Conservation (phyloP, 2,113 vertebrate genomes). For the Platanista minor region DNA sequence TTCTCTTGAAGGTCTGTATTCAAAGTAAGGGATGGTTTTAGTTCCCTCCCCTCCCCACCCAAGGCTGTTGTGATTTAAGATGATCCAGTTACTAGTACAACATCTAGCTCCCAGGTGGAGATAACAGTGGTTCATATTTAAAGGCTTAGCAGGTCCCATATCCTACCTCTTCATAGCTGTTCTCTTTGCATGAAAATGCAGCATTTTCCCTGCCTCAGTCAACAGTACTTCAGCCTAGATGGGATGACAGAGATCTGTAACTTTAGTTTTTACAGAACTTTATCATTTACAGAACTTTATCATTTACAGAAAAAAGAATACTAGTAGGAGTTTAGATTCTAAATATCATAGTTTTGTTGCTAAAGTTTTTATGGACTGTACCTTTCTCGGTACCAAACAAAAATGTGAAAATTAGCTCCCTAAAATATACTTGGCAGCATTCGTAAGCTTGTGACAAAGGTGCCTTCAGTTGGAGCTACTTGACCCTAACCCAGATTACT, state of each 20-base stretch:
- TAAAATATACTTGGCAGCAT: not conserved
- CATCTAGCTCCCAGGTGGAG: constrained; percentile 28
- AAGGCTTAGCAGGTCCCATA: not conserved
- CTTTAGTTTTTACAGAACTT: constrained; percentile 66
- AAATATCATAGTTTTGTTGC: constrained; percentile 39
- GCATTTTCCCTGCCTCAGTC: constrained; percentile 70
- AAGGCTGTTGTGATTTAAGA: not conserved
- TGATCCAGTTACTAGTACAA: constrained; percentile 25
- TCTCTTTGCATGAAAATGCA: constrained; percentile 63
- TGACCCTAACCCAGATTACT: not conserved
- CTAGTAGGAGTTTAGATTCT: constrained; percentile 54
- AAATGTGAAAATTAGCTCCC: constrained; percentile 18
- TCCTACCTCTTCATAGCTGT: constrained; percentile 45
- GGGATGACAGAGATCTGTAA: constrained; percentile 67
- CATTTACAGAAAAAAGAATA: constrained; percentile 62
- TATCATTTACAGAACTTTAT: constrained; percentile 36
- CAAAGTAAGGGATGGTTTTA: constrained; percentile 12
- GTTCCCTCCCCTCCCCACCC: not conserved
- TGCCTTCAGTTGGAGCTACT: constrained; percentile 34
- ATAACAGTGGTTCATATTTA: constrained; percentile 44
- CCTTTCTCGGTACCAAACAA: constrained; percentile 17
- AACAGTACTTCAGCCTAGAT: constrained; percentile 56
- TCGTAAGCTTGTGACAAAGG: not conserved
- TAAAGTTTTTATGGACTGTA: constrained; percentile 36
- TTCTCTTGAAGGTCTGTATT: not conserved